These are phyloP conservation scores for Mandrillus leucophaeus DNA, from an alignment of 2,113 vertebrate genomes.

Conservation along the genomic window DNA sequence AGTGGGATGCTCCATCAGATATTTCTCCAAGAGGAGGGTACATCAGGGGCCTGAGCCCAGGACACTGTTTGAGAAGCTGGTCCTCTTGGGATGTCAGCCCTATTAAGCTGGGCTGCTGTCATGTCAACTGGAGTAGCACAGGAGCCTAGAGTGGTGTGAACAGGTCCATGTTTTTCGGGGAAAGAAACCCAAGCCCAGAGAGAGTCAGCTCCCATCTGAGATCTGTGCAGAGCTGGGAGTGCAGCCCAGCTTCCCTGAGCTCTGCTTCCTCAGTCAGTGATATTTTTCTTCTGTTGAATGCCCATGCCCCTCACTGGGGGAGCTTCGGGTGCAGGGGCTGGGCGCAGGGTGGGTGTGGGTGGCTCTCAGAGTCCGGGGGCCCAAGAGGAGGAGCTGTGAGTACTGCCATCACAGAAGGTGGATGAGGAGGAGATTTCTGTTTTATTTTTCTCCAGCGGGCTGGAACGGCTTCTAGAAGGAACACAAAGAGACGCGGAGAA, in stretches of 20 bases:
- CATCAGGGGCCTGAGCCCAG: background rate
- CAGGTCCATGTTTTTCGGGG: background rate
- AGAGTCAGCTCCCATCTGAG: background rate
- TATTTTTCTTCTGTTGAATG: background rate
- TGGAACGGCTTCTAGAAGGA: conserved; percentile 31
- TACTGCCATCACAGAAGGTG: background rate
- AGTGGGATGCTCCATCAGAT: fast-evolving
- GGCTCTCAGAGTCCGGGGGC: background rate
- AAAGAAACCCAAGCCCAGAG: background rate
- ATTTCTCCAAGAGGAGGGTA: background rate
- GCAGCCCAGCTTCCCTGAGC: background rate
- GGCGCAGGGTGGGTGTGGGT: background rate
- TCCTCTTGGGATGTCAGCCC: background rate
- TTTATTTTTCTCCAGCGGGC: background rate
- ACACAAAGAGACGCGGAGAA: conserved; percentile 3
- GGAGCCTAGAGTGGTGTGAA: no score
- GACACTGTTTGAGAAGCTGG: background rate
- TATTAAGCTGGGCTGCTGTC: background rate
- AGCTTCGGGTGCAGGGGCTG: background rate
- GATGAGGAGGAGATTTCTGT: background rate
- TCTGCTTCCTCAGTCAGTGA: background rate
- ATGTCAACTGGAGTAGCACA: background rate
- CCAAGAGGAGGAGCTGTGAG: background rate
- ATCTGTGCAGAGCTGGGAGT: background rate
- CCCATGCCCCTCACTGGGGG: background rate